A percentile compares a stretch with the other conserved stretches of the same genome.
Conservation (phyloP, 1,140 invertebrate species). For the Aphelinus atriplicis region DNA sequence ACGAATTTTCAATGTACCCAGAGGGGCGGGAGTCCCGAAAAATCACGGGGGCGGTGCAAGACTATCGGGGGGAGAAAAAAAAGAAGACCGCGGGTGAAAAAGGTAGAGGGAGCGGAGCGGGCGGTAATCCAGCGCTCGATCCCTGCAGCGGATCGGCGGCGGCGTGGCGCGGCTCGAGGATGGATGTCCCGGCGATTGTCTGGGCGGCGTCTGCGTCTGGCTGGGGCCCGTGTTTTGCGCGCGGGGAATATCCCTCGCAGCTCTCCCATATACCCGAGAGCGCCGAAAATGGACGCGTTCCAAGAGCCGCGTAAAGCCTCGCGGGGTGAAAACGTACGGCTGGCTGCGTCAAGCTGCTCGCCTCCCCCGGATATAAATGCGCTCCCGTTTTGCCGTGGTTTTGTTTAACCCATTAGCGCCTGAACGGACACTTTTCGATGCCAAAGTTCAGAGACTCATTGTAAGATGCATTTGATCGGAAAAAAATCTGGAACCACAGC, state of each 20-base stretch:
- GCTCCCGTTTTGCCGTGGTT: too few species aligned
- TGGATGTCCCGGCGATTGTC: constrained; percentile 46
- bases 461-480: too few species aligned
- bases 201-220: constrained; percentile 44
- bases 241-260: constrained; percentile 23
- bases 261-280: too few species aligned
- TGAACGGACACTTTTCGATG: too few species aligned
- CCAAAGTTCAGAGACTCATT: too few species aligned
- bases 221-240: constrained; percentile 46
- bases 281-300: constrained; percentile 50
- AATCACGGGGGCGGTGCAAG: background rate
- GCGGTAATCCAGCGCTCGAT: background rate
- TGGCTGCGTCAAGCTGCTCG: background rate
- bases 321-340: constrained; percentile 17
- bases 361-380: too few species aligned
- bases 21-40: background rate
- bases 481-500: too few species aligned
- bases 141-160: background rate
- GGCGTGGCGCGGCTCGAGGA: constrained; percentile 19
- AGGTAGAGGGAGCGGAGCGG: background rate
- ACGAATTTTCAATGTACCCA: too few species aligned
- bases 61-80: background rate
- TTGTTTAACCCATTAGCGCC: too few species aligned
- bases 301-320: constrained; percentile 44
- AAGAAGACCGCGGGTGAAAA: background rate